Evolutionary conservation across 2,797 vertebrate genomes (phyloP), one percentile per base, ranked within the genome.

Genomic region (Falco concolor): DNA sequence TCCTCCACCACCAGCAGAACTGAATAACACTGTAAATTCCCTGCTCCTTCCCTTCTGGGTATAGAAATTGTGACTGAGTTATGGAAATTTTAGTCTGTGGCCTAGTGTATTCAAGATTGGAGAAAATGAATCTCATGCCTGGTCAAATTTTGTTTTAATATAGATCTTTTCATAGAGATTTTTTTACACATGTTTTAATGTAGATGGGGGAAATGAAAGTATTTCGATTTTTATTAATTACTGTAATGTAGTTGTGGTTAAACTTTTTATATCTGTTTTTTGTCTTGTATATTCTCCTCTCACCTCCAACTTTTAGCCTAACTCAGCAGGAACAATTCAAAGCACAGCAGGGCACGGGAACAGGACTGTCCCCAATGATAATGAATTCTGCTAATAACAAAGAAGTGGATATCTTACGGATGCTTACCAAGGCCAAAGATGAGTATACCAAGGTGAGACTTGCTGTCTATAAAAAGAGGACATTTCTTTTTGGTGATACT

Each of bases 381-480:
- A 59, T 97, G 61, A 97, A 91, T 59, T 93, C 97, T 44, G 96
- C 97, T 30, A 98, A 98, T 59, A 98, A 98, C 65, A 98, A 98
- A 93, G 98, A 97, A 63, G 99, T 99, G 34, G 99, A 99, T 96
- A 99, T 99, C 94, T 96, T 99, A 86, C 98, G 98, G 97, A 99
- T 99, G 99, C 98, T 99, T 70, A 99, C 98, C 85, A 99, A 98
- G 96, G 99, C 99, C 91, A 99, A 98, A 94, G 98, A 98, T 74
- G 99, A 99, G 84, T 99, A 99, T 42, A 98, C 99, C 82, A 99
- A 99, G 98, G 99, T 99, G 87, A 94, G 98, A 56, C 34, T 59
- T 85, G 24, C 49, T 59, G 20, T 80, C 44, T 36, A 3, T 53
- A 70, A 56, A 54, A 77, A 22, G 30, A 67, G 36, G n/a, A 27